These are phyloP conservation scores for Micronisus gabar DNA, from an alignment of 2,113 vertebrate species.

Conservation along the genomic window DNA sequence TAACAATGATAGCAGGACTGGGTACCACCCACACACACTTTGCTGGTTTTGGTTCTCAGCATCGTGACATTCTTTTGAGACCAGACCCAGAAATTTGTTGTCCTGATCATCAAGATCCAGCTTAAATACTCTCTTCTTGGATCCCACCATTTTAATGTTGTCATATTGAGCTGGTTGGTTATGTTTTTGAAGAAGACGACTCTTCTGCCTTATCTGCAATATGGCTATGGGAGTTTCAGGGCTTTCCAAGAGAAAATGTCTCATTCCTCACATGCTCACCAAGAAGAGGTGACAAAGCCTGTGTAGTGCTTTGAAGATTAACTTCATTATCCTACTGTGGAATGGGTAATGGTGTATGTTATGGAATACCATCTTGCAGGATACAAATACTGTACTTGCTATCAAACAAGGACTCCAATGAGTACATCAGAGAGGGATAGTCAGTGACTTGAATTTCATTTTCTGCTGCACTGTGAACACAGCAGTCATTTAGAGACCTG, in stretches of 20 bases:
- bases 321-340: not conserved
- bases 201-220: not conserved
- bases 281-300: not conserved
- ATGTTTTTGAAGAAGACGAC: not conserved
- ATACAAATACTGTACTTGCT: not conserved
- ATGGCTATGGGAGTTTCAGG: not conserved
- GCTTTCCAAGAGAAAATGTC: not conserved
- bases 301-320: not conserved
- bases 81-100: not conserved
- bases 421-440: not conserved
- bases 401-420: not conserved
- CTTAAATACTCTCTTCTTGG: not conserved
- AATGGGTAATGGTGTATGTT: not conserved
- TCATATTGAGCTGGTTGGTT: not conserved
- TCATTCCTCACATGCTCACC: not conserved
- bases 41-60: not conserved
- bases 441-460: not conserved
- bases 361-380: not conserved
- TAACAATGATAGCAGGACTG: not conserved
- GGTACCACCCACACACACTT: not conserved
- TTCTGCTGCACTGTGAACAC: not conserved
- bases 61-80: not conserved
- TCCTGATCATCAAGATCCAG: not conserved
- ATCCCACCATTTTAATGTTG: not conserved
- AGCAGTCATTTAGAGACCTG: not conserved